Percentiles rank a stretch among this genome's conserved stretches.
These are phyloP conservation scores for Redunca redunca DNA, from an alignment of 2,113 vertebrate genomes.

Conservation along the genomic window DNA sequence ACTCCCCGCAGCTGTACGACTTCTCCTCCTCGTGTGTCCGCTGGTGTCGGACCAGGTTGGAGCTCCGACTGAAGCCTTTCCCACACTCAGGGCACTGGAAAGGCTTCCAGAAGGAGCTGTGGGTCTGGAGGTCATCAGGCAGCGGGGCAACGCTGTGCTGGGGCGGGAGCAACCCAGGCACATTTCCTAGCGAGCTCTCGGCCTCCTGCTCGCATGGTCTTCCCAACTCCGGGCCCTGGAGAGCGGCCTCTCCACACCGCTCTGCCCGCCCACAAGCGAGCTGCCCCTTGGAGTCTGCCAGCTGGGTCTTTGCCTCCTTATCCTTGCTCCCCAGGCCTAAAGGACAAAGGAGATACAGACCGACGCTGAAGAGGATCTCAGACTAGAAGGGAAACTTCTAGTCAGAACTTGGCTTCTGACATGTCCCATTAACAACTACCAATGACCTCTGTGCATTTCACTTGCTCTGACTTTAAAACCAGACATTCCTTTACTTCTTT, in stretches of 20 bases:
- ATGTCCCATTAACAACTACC: not conserved
- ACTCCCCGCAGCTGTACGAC: slow-evolving; percentile 14
- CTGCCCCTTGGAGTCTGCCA: slow-evolving; percentile 42
- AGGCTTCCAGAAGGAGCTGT: slow-evolving; percentile 61
- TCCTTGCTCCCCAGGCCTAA: slow-evolving; percentile 57
- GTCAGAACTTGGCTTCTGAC: not conserved
- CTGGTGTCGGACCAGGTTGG: slow-evolving; percentile 62
- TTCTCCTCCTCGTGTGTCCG: slow-evolving; percentile 42
- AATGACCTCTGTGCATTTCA: not conserved
- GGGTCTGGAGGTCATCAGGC: not conserved
- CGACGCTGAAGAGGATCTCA: not conserved
- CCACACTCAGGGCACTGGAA: slow-evolving; percentile 63
- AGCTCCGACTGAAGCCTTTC: slow-evolving; percentile 68
- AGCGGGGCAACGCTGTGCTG: not conserved
- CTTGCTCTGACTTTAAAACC: not conserved
- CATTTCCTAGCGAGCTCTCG: not conserved
- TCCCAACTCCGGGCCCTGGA: slow-evolving; percentile 38
- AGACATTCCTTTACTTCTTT: not conserved
- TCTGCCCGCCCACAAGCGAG: slow-evolving; percentile 20
- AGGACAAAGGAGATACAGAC: slow-evolving; percentile 19
- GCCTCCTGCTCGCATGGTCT: slow-evolving; percentile 53
- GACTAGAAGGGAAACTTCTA: not conserved
- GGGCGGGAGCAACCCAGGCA: not conserved
- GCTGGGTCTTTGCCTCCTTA: slow-evolving; percentile 54
- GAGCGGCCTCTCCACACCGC: slow-evolving; percentile 38